Base-by-base conservation (phyloP, 23 tunicate genomes). In the Ascidia mentula region DNA sequence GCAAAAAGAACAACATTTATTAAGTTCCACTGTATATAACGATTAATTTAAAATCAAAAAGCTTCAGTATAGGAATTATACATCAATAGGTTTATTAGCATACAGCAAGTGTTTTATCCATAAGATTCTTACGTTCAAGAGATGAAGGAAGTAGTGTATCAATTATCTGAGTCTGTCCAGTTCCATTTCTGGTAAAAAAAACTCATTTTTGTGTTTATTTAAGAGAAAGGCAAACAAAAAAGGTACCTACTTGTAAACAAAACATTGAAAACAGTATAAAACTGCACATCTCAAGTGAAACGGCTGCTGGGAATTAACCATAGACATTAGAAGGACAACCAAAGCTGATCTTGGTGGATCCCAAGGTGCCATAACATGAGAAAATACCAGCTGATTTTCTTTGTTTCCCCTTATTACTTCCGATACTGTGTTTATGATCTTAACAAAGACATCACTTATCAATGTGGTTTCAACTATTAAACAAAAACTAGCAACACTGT, bases 251-350 rank as follows among this genome's bases (percentile, higher is more conserved):
- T 81, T 85, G 82, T 90, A 88, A 28, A 96, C 59, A 73, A 72
- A 90, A 72, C 96, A 96, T 73, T 86, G 94, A 65, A 89, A 89
- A 59, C 99, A 95, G 79, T 95, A 95, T 36, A 95, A 77, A 20
- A 95, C 99, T 1, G 95, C 95, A 69, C 90, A 86, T 42, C 99
- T 36, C 60, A 95, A 78, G 15, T 45, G 34, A 37, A 95, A 89
- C 6, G 99, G 99, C 61, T 95, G 99, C 37, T 95, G 94, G 42
- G 69, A 80, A 76, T 95, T 95, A 45, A 95, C 99, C 99, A 95
- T 95, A 26, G 99, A 95, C 95, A 89, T 95, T 24, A 95, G 71
- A 24, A 95, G 60, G 34, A 95, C 99, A 45, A 95, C 99, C 72
- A 95, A 37, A 2, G 99, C 99, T 37, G 99, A 88, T 69, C 95